Conservation (phyloP, 2,113 vertebrate genomes). For the Ammodytes marinus region DNA sequence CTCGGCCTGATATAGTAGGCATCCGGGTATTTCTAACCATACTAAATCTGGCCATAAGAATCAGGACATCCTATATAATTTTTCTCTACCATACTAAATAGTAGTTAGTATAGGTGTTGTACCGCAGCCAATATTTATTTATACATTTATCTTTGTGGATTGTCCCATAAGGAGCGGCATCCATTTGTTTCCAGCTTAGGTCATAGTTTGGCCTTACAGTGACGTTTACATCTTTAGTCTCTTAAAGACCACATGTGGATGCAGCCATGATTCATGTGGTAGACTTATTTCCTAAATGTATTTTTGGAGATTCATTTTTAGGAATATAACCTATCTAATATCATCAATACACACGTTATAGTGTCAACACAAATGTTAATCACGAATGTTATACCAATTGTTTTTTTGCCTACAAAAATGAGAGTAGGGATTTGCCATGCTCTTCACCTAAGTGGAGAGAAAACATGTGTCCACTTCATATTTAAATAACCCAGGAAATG, state of each 20-base stretch:
- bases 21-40: too few relatives aligned
- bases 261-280: not conserved
- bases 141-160: not conserved
- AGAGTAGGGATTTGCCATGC: not conserved
- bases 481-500: too few relatives aligned
- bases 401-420: not conserved
- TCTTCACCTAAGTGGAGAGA: too few relatives aligned
- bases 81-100: too few relatives aligned
- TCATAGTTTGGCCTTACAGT: not conserved
- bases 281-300: not conserved
- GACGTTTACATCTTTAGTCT: not conserved
- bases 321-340: not conserved
- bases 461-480: too few relatives aligned
- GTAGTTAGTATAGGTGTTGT: too few relatives aligned
- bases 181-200: constrained; percentile 21
- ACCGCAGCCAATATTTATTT: not conserved
- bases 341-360: not conserved
- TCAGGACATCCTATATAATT: too few relatives aligned
- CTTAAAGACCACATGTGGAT: constrained; percentile 14
- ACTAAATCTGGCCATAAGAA: too few relatives aligned
- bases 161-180: constrained; percentile 4
- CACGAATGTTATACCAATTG: not conserved
- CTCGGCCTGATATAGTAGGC: too few relatives aligned
- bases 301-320: not conserved
- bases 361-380: not conserved